Conservation (phyloP, 2,888 invertebrate species). For the Rhagonycha lutea region DNA sequence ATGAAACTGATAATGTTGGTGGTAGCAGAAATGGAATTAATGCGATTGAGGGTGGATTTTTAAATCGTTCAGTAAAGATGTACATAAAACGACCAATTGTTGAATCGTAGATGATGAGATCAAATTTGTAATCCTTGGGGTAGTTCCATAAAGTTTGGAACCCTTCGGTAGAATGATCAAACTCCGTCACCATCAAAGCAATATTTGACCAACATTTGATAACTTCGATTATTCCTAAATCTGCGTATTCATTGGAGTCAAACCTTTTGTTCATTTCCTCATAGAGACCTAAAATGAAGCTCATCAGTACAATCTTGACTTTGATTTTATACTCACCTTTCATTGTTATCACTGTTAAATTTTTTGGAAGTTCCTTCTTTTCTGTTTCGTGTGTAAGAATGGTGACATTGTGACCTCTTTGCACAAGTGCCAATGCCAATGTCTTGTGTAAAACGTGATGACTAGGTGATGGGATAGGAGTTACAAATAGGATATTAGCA, state of each 20-base stretch:
- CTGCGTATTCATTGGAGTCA: neutral
- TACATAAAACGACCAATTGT: slow-evolving; percentile 32
- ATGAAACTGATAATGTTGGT: slow-evolving; percentile 27
- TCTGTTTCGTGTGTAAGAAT: neutral
- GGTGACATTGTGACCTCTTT: slow-evolving; percentile 2
- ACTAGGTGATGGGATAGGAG: neutral
- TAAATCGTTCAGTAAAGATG: slow-evolving; percentile 34
- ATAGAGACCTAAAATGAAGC: neutral
- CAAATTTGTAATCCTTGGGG: slow-evolving; percentile 34
- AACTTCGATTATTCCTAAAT: neutral
- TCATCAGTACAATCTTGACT: neutral
- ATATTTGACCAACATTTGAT: neutral
- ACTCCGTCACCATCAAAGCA: slow-evolving; percentile 8
- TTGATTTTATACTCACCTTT: neutral
- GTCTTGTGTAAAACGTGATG: slow-evolving; percentile 2
- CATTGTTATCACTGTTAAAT: neutral
- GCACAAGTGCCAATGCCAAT: neutral
- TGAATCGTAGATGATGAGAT: slow-evolving; percentile 36
- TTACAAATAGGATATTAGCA: slow-evolving; percentile 1
- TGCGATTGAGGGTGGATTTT: slow-evolving; percentile 30
- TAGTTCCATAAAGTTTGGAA: slow-evolving; percentile 31
- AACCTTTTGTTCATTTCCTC: neutral
- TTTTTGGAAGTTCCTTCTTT: neutral
- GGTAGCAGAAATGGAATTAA: slow-evolving; percentile 23
- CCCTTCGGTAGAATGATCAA: slow-evolving; percentile 23